Evolutionary conservation across 2,797 vertebrate species (phyloP), one percentile per base, ranked within the genome.

Genomic region (Chaunax sp.): DNA sequence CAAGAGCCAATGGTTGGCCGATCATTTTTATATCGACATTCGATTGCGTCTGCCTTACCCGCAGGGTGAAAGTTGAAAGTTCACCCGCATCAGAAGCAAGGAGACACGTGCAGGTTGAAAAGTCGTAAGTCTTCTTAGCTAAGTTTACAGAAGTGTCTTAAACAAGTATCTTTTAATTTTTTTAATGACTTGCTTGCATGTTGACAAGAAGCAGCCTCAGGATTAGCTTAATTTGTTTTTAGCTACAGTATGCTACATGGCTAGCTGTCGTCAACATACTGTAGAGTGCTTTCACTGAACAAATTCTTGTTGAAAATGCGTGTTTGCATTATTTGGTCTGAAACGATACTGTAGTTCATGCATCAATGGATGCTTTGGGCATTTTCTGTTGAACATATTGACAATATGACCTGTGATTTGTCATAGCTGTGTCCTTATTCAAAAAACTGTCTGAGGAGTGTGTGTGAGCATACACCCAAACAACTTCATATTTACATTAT

Each of bases 61-160:
- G 1, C n/a, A 5, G 60, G 87, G 72, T 86, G 62, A 83, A 82
- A 87, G 91, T 80, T 91, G 68, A 91, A 76, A 85, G 87, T 70
- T 90, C 81, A 4, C 18, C 10, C 3, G 6, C 15, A 13, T 61
- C 61, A 26, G 78, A 87, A 56, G 77, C 80, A 84, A 86, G 77
- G 22, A 69, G 59, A 57, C 92, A 92, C 90, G 90, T 92, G 92
- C 45, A n/a, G 43, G 14, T 40, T 47, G 16, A 19, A 38, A 64
- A 70, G 40, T 5, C 2, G 69, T 73, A 59, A 85, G 68, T 83
- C 15, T 2, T 1, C 7, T 28, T 5, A 18, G n/a, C 2, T 6
- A 44, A 20, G 12, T 35, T 10, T 5, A 2, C 8, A 14, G 0
- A 19, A 3, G 3, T 54, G 0, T 40, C 1, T 52, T 15, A 30